Evolutionary conservation across 2,113 vertebrate genomes (phyloP).

Genomic region (Rhinoptilus africanus): DNA sequence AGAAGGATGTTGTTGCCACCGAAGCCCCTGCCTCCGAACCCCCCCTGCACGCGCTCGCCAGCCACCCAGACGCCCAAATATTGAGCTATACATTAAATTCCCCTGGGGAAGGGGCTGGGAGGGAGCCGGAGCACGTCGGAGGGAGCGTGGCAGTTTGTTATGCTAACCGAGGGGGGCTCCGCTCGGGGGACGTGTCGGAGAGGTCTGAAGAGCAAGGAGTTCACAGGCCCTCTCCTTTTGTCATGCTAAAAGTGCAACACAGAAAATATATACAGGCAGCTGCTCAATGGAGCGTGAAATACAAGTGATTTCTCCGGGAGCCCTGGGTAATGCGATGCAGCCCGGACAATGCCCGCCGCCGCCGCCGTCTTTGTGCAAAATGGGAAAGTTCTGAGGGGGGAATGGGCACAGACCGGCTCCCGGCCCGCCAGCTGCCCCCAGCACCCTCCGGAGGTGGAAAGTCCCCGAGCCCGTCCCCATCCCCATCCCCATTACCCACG

Average conservation of each 20-base stretch:
- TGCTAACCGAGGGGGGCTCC: slow-evolving; percentile 48
- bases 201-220: slow-evolving; percentile 66
- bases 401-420: background rate
- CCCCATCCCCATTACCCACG: background rate
- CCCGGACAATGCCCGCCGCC: slow-evolving; percentile 23
- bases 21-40: background rate
- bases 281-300: slow-evolving; percentile 59
- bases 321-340: slow-evolving; percentile 41
- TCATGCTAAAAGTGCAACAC: slow-evolving; percentile 61
- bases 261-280: slow-evolving; percentile 55
- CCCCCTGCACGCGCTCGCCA: background rate
- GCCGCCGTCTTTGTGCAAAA: slow-evolving; percentile 14
- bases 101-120: background rate
- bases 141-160: slow-evolving; percentile 47
- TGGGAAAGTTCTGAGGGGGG: background rate
- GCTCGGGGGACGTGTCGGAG: slow-evolving; percentile 36
- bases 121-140: background rate
- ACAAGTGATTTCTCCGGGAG: slow-evolving; percentile 7
- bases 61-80: background rate
- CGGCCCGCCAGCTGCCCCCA: background rate
- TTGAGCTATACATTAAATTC: background rate
- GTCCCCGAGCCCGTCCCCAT: fast-evolving
- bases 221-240: slow-evolving; percentile 67
- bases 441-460: background rate
- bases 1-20: background rate